These are phyloP conservation scores for Rosalia funebris DNA, from an alignment of 2,888 invertebrate species.

Conservation along the genomic window DNA sequence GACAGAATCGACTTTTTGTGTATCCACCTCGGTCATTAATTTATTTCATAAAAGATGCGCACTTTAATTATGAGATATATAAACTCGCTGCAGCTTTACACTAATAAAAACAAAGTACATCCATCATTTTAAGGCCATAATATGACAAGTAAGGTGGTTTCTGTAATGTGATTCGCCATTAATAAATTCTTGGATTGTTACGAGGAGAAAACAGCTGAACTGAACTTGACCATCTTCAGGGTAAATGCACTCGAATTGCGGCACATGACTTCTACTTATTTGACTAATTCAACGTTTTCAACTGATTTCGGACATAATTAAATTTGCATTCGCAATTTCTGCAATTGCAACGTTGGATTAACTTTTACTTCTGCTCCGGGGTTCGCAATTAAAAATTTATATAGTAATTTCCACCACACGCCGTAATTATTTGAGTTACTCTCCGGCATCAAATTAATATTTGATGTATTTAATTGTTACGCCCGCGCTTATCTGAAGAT, in stretches of 20 bases:
- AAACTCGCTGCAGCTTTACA: slow-evolving; percentile 42
- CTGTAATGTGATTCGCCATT: slow-evolving; percentile 46
- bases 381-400: slow-evolving; percentile 6
- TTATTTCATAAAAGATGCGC: slow-evolving; percentile 45
- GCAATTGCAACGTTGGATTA: slow-evolving; percentile 4
- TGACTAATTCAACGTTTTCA: slow-evolving; percentile 17
- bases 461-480: too few relatives aligned
- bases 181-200: slow-evolving; percentile 13
- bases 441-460: not conserved
- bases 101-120: slow-evolving; percentile 44
- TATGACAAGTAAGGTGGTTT: slow-evolving; percentile 48
- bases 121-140: slow-evolving; percentile 46
- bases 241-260: slow-evolving; percentile 16
- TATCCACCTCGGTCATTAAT: slow-evolving; percentile 42
- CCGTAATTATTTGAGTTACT: not conserved
- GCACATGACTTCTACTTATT: slow-evolving; percentile 21
- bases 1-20: slow-evolving; percentile 16
- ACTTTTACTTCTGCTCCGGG: not conserved
- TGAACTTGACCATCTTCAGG: slow-evolving; percentile 16
- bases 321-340: not conserved
- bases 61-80: slow-evolving; percentile 45
- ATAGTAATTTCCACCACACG: not conserved
- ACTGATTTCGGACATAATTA: slow-evolving; percentile 11
- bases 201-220: slow-evolving; percentile 20
- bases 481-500: too few relatives aligned